Percentiles rank a stretch among this genome's conserved stretches.
phyloP scores from a whole-genome alignment of 1,140 invertebrate species.

The Hydropsyche tenuis region DNA sequence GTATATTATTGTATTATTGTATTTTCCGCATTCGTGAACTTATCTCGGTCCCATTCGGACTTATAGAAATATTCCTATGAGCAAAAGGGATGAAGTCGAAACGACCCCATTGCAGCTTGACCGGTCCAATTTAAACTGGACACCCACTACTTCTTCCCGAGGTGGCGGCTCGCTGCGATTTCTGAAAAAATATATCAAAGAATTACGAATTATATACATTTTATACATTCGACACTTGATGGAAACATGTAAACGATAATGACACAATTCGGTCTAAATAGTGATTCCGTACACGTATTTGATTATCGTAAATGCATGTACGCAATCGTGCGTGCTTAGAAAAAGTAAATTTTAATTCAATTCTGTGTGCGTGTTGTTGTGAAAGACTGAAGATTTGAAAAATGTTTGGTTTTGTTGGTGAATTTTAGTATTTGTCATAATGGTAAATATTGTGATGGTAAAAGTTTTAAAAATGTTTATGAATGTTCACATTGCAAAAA shows the following conservation, averaged over 20 bases:
- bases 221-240: neutral
- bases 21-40: slow-evolving; percentile 26
- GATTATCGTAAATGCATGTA: slow-evolving; percentile 1
- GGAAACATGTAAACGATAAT: neutral
- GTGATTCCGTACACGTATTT: slow-evolving; percentile 13
- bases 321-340: neutral
- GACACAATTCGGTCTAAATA: neutral
- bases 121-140: slow-evolving; percentile 44
- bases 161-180: slow-evolving; percentile 9
- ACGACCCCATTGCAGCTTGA: slow-evolving; percentile 31
- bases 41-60: slow-evolving; percentile 7
- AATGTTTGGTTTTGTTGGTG: too few relatives aligned
- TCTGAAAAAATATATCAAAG: neutral
- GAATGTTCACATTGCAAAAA: too few relatives aligned
- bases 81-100: neutral
- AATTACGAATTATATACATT: neutral
- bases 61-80: neutral
- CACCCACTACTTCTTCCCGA: slow-evolving; percentile 11
- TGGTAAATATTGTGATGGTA: too few relatives aligned
- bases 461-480: too few relatives aligned
- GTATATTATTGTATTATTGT: slow-evolving; percentile 33
- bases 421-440: too few relatives aligned
- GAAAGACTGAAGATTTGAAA: too few relatives aligned
- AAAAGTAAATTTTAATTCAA: neutral
- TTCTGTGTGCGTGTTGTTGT: too few relatives aligned